Percentiles rank a stretch among this genome's conserved stretches.
These are phyloP conservation scores for Epinephelus cyanopodus DNA, from an alignment of 2,113 vertebrate genomes.

Conservation along the genomic window DNA sequence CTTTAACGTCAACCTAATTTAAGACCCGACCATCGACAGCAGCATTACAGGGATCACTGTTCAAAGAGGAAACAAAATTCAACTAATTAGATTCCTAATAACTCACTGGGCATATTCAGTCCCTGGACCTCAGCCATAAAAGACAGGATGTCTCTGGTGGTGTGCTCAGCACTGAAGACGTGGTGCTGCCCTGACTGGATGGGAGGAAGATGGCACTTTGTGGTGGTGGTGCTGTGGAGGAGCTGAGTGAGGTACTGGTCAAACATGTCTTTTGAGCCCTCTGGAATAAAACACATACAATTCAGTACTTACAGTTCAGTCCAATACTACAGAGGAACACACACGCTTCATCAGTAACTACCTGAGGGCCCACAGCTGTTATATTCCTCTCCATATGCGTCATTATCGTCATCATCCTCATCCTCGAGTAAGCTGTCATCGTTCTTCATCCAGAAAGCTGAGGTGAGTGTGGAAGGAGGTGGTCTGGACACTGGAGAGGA, in stretches of 20 bases:
- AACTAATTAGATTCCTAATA: background rate
- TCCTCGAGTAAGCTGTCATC: slow-evolving; percentile 89
- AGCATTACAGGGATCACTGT: too few relatives aligned
- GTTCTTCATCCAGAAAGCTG: slow-evolving; percentile 92
- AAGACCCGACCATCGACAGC: too few relatives aligned
- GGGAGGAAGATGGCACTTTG: slow-evolving; percentile 90
- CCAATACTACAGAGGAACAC: background rate
- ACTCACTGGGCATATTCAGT: slow-evolving; percentile 91
- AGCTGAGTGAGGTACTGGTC: slow-evolving; percentile 94
- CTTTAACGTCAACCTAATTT: too few relatives aligned
- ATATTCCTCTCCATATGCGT: slow-evolving; percentile 86
- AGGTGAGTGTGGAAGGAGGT: slow-evolving; percentile 96
- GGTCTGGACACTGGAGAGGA: slow-evolving; percentile 92
- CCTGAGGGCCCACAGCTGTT: slow-evolving; percentile 81
- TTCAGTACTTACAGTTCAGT: background rate
- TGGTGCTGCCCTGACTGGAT: slow-evolving; percentile 87
- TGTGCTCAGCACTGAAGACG: slow-evolving; percentile 93
- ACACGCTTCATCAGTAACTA: slow-evolving; percentile 44
- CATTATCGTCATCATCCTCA: slow-evolving; percentile 75
- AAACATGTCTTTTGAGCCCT: slow-evolving; percentile 87
- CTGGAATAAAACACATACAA: slow-evolving; percentile 51
- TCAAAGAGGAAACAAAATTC: too few relatives aligned
- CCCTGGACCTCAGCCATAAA: slow-evolving; percentile 95
- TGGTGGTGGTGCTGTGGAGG: slow-evolving; percentile 89
- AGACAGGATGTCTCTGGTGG: slow-evolving; percentile 94